Evolutionary conservation across 1,140 invertebrate species (phyloP).

Genomic region (Rhagoletis zephyria): DNA sequence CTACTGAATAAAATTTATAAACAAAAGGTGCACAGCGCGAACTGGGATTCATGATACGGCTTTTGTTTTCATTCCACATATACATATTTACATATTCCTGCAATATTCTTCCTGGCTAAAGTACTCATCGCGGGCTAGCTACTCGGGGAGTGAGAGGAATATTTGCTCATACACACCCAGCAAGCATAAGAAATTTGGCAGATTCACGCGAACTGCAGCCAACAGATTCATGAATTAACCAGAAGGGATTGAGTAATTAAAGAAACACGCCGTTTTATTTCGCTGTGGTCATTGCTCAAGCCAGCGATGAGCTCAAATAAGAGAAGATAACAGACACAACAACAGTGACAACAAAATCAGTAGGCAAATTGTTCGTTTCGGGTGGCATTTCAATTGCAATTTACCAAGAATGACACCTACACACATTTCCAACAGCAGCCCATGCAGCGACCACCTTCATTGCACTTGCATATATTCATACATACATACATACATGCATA

Average conservation of each 20-base stretch:
- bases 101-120: no score
- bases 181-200: background rate
- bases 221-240: background rate
- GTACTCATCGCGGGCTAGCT: no score
- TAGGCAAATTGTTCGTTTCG: slow-evolving; percentile 47
- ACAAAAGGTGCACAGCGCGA: no score
- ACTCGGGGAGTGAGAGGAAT: no score
- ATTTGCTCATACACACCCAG: background rate
- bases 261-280: background rate
- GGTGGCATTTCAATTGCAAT: slow-evolving; percentile 56
- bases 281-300: background rate
- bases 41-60: no score
- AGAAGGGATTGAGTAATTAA: slow-evolving; percentile 16
- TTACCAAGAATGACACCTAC: slow-evolving; percentile 56
- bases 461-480: background rate
- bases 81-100: no score
- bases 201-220: no score
- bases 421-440: background rate
- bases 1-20: no score
- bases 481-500: no score
- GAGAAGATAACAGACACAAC: background rate
- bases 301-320: background rate
- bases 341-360: background rate
- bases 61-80: no score
- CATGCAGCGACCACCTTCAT: background rate